Percentiles rank a stretch among this genome's conserved stretches.
These are phyloP conservation scores for Mythimna lalbum DNA, from an alignment of 2,888 invertebrate genomes.

Conservation along the genomic window DNA sequence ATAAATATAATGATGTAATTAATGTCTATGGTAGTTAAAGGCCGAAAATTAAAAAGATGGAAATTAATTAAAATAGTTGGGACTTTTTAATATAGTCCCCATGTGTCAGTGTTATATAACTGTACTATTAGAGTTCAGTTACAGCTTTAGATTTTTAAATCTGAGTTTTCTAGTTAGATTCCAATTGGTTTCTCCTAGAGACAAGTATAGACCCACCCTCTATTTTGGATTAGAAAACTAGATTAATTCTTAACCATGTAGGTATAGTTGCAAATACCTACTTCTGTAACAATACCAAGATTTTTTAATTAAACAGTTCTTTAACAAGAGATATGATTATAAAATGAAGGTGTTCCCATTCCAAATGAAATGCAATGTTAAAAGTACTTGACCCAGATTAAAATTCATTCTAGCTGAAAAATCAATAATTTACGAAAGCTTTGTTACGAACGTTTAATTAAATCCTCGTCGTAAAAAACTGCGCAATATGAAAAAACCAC, in stretches of 20 bases:
- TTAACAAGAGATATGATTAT: not conserved
- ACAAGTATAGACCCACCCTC: not conserved
- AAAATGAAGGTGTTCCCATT: slow-evolving; percentile 20
- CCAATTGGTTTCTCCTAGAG: too few species aligned
- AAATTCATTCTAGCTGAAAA: slow-evolving; percentile 30
- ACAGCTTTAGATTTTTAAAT: not conserved
- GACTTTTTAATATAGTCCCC: too few species aligned
- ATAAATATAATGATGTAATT: not conserved
- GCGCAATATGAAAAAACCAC: slow-evolving; percentile 13
- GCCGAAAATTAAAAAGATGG: not conserved
- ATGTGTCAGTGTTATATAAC: not conserved
- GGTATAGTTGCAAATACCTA: too few species aligned
- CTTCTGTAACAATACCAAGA: not conserved
- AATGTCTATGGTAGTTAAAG: not conserved
- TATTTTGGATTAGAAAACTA: not conserved
- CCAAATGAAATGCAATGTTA: slow-evolving; percentile 35
- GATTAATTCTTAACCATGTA: not conserved
- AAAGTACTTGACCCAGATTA: slow-evolving; percentile 60
- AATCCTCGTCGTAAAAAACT: slow-evolving; percentile 29
- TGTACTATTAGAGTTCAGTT: not conserved
- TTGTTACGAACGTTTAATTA: not conserved
- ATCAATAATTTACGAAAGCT: slow-evolving; percentile 56
- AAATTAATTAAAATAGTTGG: not conserved
- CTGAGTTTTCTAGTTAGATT: not conserved
- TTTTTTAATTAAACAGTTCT: not conserved